A percentile compares a stretch with the other conserved stretches of the same genome.
These are phyloP conservation scores for Porites lutea DNA, from an alignment of 64 coral and sea anemone genomes.

Conservation along the genomic window DNA sequence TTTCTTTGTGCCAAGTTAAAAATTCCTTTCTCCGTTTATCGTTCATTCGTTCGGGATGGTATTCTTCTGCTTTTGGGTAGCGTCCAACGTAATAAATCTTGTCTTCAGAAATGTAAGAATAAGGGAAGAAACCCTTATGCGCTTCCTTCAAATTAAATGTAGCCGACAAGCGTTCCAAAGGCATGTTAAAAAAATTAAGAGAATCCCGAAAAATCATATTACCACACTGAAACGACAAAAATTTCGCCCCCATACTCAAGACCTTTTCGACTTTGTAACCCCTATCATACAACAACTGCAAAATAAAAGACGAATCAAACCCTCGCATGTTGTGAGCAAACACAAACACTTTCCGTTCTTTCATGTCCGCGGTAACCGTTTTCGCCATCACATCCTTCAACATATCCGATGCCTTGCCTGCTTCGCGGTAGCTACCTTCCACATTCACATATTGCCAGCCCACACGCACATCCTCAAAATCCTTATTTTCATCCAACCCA, in stretches of 20 bases:
- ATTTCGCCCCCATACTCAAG: background rate
- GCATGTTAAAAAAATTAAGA: background rate
- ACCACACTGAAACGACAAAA: background rate
- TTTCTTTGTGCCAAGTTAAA: background rate
- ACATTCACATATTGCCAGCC: too few species aligned
- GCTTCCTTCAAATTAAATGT: constrained; percentile 9
- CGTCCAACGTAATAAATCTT: constrained; percentile 28
- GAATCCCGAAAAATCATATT: background rate
- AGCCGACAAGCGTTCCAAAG: background rate
- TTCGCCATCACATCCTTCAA: too few species aligned
- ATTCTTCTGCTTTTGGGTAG: background rate
- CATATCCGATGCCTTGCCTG: too few species aligned
- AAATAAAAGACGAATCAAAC: too few species aligned
- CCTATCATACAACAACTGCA: too few species aligned
- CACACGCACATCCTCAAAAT: too few species aligned
- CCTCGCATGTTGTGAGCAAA: too few species aligned
- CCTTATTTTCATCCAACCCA: too few species aligned
- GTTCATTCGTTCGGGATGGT: constrained; percentile 1
- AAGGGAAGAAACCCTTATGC: constrained; percentile 62
- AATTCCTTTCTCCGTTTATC: background rate
- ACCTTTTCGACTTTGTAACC: too few species aligned
- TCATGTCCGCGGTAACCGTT: too few species aligned
- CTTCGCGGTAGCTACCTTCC: too few species aligned
- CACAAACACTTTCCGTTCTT: too few species aligned
- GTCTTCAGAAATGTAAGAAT: constrained; percentile 26